Percentiles rank a stretch among this genome's conserved stretches.
phyloP scores from a whole-genome alignment of 2,113 vertebrate genomes.

The Oreochromis aureus region DNA sequence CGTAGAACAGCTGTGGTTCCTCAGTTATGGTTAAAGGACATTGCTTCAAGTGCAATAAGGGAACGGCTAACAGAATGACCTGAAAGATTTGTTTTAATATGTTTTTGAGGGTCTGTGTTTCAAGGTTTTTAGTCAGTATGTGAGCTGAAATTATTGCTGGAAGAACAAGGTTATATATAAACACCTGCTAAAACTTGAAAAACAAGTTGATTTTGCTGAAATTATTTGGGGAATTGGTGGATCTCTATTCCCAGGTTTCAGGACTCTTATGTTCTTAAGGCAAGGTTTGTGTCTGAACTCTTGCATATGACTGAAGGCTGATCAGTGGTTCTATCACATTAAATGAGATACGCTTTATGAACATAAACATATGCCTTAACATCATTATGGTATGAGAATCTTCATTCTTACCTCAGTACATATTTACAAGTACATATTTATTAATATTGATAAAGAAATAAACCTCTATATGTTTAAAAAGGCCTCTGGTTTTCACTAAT shows the following conservation, averaged over 20 bases:
- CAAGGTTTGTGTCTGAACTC: background rate
- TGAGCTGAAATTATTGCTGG: background rate
- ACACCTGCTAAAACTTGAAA: background rate
- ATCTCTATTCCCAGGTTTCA: background rate
- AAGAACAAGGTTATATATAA: background rate
- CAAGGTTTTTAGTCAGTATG: background rate
- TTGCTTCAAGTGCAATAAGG: background rate
- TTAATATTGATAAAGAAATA: background rate
- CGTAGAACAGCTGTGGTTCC: background rate
- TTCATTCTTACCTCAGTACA: background rate
- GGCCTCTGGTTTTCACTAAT: background rate
- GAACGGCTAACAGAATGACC: background rate
- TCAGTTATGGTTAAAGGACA: background rate
- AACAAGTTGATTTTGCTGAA: background rate
- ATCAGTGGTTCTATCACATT: background rate
- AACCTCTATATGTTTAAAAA: background rate
- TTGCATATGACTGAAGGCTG: background rate
- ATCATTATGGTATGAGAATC: background rate
- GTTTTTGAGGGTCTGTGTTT: background rate
- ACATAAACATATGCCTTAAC: fast-evolving
- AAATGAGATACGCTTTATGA: background rate
- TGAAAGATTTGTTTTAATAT: background rate
- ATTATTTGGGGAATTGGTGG: background rate
- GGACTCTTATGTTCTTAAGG: background rate
- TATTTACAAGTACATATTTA: background rate